Evolutionary conservation across 2,113 vertebrate species (phyloP), one percentile per base, ranked within the genome.

Genomic region (Urocitellus parryii): DNA sequence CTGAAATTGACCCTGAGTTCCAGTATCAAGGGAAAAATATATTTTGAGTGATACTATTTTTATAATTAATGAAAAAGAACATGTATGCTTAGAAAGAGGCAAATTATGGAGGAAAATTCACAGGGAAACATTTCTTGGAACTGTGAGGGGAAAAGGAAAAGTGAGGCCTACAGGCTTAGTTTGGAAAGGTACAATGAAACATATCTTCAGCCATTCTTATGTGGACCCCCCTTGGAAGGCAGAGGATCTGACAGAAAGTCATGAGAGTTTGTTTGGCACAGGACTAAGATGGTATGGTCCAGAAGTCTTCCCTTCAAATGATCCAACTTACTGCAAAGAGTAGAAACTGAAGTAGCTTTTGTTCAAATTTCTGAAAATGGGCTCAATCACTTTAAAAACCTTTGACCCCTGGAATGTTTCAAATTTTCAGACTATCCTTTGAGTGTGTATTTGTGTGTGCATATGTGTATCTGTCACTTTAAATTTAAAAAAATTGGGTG

Each of bases 281-380:
- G 53, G 29, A 29, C 29, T 88, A 29, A 78, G 14, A 56, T 51
- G n/a, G 92, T 63, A 68, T 16, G 34, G 84, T 80, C 13, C 45
- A 81, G 39, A 84, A 90, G 67, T 25, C 87, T 91, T 87, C 72
- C 56, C 17, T 96, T 82, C 73, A 90, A 92, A 88, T 74, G 72
- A 87, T 67, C 65, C n/a, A 88, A 83, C 27, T 93, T 82, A 84
- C 67, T 76, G 37, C 34, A 81, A 88, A 97, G 61, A 86, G 17
- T 20, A 90, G 68, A 37, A 34, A 58, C 27, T 63, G 48, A 45
- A 12, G 37, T 76, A 95, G 17, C 42, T 83, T 58, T 65, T 24
- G n/a, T 68, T 83, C 32, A 61, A 17, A 83, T 94, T 96, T 96
- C 48, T 81, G 39, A 70, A 92, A 94, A 74, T 93, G 45, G 89